Conservation (phyloP, 2,797 vertebrate genomes). For the Sciurus vulgaris region DNA sequence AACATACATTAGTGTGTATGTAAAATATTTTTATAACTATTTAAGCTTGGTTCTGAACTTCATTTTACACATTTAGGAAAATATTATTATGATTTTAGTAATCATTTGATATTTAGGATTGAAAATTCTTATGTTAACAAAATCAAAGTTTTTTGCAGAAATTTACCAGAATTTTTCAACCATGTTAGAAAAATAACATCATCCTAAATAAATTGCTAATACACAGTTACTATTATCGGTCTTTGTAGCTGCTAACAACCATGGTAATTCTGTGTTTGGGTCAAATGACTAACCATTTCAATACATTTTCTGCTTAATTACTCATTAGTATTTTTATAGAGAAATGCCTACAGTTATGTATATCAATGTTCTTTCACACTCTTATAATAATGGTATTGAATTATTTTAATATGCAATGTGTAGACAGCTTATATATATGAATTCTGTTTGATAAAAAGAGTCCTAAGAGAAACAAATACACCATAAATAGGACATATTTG, state of each 20-base stretch:
- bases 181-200: background rate
- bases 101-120: background rate
- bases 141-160: slow-evolving; percentile 10
- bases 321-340: background rate
- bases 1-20: background rate
- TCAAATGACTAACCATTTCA: background rate
- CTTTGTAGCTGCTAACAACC: background rate
- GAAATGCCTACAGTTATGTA: background rate
- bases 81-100: slow-evolving; percentile 23
- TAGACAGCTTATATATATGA: background rate
- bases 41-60: background rate
- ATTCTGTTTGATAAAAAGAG: background rate
- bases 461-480: background rate
- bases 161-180: background rate
- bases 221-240: background rate
- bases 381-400: background rate
- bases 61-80: background rate
- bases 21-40: background rate
- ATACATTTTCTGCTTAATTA: background rate
- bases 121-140: background rate
- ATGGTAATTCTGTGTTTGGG: background rate
- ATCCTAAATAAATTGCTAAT: slow-evolving; percentile 14
- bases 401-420: background rate
- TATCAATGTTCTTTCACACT: background rate
- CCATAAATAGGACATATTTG: background rate